Evolutionary conservation across 2,113 vertebrate genomes (phyloP).

Genomic region (Atherinomorus stipes): DNA sequence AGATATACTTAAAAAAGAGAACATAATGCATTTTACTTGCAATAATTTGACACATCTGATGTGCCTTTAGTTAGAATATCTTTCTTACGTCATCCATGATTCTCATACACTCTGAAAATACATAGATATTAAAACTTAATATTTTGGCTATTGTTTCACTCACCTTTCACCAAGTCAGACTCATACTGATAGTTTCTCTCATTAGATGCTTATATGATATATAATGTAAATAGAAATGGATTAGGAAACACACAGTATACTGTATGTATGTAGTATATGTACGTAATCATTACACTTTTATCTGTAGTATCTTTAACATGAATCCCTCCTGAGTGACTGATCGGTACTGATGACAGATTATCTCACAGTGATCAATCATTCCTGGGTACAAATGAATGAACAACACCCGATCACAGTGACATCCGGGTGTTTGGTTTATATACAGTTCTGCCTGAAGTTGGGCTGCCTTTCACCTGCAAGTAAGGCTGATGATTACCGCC

Average conservation of each 20-base stretch:
- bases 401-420: conserved; percentile 3
- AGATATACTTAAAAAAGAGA: conserved; percentile 36
- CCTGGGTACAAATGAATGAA: conserved; percentile 13
- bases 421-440: conserved; percentile 17
- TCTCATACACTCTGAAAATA: conserved; percentile 48
- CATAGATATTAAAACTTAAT: conserved; percentile 58
- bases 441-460: conserved; percentile 11
- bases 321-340: conserved; percentile 42
- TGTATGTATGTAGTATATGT: conserved; percentile 43
- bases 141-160: conserved; percentile 76
- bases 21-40: conserved; percentile 40
- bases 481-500: conserved; percentile 6
- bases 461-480: conserved; percentile 5
- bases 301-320: conserved; percentile 38
- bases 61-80: conserved; percentile 58
- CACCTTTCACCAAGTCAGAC: conserved; percentile 50
- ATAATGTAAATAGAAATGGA: conserved; percentile 63
- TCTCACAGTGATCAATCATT: conserved; percentile 43
- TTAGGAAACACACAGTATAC: conserved; percentile 39
- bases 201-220: conserved; percentile 56
- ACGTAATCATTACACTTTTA: conserved; percentile 39
- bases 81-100: conserved; percentile 49
- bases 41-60: conserved; percentile 69
- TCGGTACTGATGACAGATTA: conserved; percentile 33
- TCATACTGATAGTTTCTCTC: conserved; percentile 58